Evolutionary conservation across 2,113 vertebrate genomes (phyloP).

Genomic region (Dunckerocampus dactyliophorus): DNA sequence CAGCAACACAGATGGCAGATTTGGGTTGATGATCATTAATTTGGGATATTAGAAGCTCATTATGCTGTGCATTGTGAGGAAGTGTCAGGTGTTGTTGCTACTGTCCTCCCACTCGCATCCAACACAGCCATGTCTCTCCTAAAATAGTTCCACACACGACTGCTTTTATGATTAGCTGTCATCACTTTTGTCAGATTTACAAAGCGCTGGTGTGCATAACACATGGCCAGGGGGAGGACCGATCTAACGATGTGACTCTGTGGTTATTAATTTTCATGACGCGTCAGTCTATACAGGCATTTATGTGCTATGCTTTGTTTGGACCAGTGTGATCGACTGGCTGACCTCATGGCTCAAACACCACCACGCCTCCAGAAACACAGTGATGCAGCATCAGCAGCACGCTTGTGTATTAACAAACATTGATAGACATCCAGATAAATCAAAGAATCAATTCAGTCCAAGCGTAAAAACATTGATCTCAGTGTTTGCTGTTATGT

Average conservation of each 20-base stretch:
- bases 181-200: background rate
- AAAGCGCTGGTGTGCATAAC: background rate
- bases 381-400: background rate
- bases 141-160: conserved; percentile 4
- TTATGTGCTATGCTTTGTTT: background rate
- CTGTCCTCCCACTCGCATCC: background rate
- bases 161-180: conserved; percentile 7
- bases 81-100: background rate
- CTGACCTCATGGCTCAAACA: background rate
- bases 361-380: background rate
- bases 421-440: background rate
- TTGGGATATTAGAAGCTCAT: conserved; percentile 8
- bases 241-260: background rate
- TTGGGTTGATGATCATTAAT: conserved; percentile 9
- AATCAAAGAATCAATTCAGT: background rate
- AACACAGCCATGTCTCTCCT: background rate
- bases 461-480: background rate
- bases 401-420: background rate
- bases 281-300: background rate
- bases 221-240: background rate
- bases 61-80: background rate
- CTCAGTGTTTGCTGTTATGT: background rate
- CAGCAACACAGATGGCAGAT: conserved; percentile 2
- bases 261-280: background rate
- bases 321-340: background rate